These are phyloP conservation scores for Drosophila ficusphila DNA, from an alignment of 1,140 invertebrate species.

Conservation along the genomic window DNA sequence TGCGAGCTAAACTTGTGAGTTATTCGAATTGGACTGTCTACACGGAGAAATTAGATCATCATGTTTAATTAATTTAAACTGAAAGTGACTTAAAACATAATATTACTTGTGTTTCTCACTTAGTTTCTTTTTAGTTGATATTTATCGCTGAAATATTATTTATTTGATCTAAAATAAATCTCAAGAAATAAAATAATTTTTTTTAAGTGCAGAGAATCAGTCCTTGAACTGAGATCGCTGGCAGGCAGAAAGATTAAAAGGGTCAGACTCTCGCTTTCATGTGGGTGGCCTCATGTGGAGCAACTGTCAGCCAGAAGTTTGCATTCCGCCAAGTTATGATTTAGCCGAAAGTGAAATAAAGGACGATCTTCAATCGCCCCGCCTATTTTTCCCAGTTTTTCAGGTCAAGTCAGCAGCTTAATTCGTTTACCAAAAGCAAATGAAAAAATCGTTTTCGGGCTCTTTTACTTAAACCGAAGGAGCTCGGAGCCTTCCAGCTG, in stretches of 20 bases:
- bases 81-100: too few relatives aligned
- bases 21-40: slow-evolving; percentile 33
- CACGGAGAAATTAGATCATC: slow-evolving; percentile 3
- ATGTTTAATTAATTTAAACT: too few relatives aligned
- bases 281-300: slow-evolving; percentile 55
- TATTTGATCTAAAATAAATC: background rate
- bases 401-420: slow-evolving; percentile 36
- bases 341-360: slow-evolving; percentile 36
- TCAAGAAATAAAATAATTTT: background rate
- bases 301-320: slow-evolving; percentile 37
- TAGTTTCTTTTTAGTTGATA: too few relatives aligned
- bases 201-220: slow-evolving; percentile 5
- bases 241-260: slow-evolving; percentile 32
- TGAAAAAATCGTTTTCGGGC: background rate
- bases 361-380: slow-evolving; percentile 32
- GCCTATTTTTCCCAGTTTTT: slow-evolving; percentile 24
- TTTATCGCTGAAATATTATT: background rate
- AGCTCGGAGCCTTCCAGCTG: slow-evolving; percentile 21
- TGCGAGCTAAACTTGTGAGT: slow-evolving; percentile 53
- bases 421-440: background rate
- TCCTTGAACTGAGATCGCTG: slow-evolving; percentile 40
- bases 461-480: background rate
- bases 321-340: slow-evolving; percentile 38
- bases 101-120: too few relatives aligned
- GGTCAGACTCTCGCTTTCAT: slow-evolving; percentile 41